Evolutionary conservation across 2,797 vertebrate genomes (phyloP).

Genomic region (Scyliorhinus canicula): DNA sequence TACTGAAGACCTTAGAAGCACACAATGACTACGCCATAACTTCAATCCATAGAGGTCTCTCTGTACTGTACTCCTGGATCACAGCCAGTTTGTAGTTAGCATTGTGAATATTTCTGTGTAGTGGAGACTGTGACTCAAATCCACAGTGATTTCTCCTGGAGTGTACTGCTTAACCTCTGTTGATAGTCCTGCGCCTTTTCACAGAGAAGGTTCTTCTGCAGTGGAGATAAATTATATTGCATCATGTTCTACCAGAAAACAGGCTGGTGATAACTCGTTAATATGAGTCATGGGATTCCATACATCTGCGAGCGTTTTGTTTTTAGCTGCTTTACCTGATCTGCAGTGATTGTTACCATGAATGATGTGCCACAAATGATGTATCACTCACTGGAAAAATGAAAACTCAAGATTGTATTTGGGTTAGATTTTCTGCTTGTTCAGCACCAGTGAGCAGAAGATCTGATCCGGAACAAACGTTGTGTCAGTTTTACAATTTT

Average conservation of each 20-base stretch:
- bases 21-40: neutral
- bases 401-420: neutral
- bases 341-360: too few species aligned
- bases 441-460: neutral
- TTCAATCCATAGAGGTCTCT: constrained; percentile 10
- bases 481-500: neutral
- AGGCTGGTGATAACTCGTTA: neutral
- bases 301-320: too few species aligned
- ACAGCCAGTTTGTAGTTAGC: constrained; percentile 16
- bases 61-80: constrained; percentile 24
- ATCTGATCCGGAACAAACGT: neutral
- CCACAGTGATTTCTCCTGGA: neutral
- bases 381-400: too few species aligned
- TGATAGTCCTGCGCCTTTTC: neutral
- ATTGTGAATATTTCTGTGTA: neutral
- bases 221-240: neutral
- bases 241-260: too few species aligned
- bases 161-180: neutral
- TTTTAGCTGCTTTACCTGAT: too few species aligned
- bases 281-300: neutral
- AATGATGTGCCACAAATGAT: neutral
- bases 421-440: neutral
- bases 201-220: neutral
- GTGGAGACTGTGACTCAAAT: constrained; percentile 27
- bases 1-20: neutral